Conservation (phyloP, 2,113 vertebrate genomes). For the Blennius ocellaris region DNA sequence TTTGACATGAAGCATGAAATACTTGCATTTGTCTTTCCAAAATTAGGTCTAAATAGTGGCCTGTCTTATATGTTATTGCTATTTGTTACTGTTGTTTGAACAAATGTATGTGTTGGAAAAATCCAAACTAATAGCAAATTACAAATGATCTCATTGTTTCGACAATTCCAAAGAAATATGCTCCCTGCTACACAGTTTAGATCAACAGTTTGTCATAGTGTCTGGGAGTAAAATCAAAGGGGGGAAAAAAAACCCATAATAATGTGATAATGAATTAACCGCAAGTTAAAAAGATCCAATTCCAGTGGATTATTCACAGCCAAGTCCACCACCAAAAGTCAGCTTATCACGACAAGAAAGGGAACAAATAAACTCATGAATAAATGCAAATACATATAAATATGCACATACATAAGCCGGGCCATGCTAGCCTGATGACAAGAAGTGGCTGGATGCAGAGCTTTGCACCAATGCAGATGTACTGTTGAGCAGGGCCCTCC, state of each 20-base stretch:
- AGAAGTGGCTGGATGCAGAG: constrained; percentile 38
- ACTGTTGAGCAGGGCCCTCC: constrained; percentile 37
- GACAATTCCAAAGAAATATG: background rate
- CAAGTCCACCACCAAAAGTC: constrained; percentile 41
- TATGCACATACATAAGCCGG: constrained; percentile 58
- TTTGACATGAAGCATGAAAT: background rate
- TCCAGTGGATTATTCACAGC: constrained; percentile 41
- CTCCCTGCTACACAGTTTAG: background rate
- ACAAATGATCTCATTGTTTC: background rate
- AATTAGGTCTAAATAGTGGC: background rate
- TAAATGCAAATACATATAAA: constrained; percentile 59
- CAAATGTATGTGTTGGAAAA: constrained; percentile 1
- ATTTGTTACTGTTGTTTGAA: background rate
- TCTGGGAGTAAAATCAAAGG: constrained; percentile 4
- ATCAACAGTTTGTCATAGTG: background rate
- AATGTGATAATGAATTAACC: constrained; percentile 18
- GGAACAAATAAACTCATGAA: constrained; percentile 65
- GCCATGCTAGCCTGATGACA: constrained; percentile 51
- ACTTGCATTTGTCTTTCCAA: background rate
- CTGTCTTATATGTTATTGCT: background rate
- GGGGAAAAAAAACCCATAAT: background rate
- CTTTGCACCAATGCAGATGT: constrained; percentile 30
- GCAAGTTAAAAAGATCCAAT: constrained; percentile 31
- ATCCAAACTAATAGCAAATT: background rate
- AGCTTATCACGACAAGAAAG: constrained; percentile 48